Percentiles rank a stretch among this genome's conserved stretches.
phyloP scores from a whole-genome alignment of 2,113 vertebrate species.

The Nymphicus hollandicus region DNA sequence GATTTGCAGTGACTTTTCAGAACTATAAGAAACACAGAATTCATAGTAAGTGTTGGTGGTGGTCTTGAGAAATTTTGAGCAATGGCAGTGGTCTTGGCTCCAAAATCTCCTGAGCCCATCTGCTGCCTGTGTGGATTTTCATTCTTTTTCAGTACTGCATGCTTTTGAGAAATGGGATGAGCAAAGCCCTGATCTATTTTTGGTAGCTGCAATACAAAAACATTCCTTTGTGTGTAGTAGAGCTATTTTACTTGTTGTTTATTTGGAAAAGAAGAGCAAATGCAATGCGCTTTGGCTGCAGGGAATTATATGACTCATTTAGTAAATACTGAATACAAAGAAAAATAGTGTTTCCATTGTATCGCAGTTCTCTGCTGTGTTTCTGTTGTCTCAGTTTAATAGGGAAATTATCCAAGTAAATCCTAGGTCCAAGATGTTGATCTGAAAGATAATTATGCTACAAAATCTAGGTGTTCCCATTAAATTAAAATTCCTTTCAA shows the following conservation, averaged over 20 bases:
- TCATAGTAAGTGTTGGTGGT: not conserved
- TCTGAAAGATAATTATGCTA: not conserved
- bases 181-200: not conserved
- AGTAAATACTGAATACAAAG: not conserved
- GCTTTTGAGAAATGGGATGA: not conserved
- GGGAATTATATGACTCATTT: conserved; percentile 10
- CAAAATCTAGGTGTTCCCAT: not conserved
- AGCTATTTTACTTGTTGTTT: not conserved
- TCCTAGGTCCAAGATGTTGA: not conserved
- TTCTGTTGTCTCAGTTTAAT: not conserved
- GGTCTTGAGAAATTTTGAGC: not conserved
- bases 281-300: not conserved
- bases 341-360: not conserved
- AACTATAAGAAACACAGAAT: not conserved
- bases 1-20: not conserved
- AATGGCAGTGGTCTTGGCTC: not conserved
- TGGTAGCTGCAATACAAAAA: conserved; percentile 11
- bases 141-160: not conserved
- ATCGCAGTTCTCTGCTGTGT: not conserved
- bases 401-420: not conserved
- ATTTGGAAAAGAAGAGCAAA: not conserved
- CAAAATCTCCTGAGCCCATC: not conserved
- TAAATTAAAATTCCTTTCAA: not conserved
- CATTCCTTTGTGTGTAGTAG: not conserved
- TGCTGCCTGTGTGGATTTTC: not conserved